Conservation (phyloP, 2,888 invertebrate genomes). For the Lasioglossum calceatum region DNA sequence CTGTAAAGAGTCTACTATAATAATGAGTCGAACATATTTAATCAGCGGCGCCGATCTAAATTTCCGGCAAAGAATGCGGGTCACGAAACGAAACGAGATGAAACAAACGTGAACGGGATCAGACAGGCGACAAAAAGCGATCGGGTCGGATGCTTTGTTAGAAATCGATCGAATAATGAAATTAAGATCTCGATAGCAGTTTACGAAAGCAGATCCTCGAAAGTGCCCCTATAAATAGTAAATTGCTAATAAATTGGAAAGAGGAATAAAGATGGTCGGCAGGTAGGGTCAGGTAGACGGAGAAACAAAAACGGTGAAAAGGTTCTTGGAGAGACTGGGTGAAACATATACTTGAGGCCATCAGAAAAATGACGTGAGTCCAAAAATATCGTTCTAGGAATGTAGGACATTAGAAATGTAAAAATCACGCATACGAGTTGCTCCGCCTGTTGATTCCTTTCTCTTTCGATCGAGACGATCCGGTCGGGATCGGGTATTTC, state of each 20-base stretch:
- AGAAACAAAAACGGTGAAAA: constrained; percentile 4
- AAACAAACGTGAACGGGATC: neutral
- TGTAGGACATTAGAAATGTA: constrained; percentile 60
- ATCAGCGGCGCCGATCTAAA: neutral
- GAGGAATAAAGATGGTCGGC: neutral
- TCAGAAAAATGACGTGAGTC: constrained; percentile 52
- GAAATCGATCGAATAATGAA: neutral
- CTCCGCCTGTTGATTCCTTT: constrained; percentile 40
- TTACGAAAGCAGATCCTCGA: neutral
- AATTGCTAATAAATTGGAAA: constrained; percentile 22
- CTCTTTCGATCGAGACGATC: constrained; percentile 54
- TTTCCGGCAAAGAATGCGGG: constrained; percentile 6
- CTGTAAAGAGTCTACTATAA: neutral
- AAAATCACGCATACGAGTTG: constrained; percentile 30
- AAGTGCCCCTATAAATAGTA: constrained; percentile 28
- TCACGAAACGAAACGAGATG: constrained; percentile 2
- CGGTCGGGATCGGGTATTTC: constrained; percentile 42
- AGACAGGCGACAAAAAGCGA: neutral
- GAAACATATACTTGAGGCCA: constrained; percentile 42
- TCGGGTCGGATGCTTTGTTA: neutral
- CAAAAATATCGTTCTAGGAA: constrained; percentile 57
- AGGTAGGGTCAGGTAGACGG: neutral
- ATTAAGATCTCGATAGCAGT: neutral
- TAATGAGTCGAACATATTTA: constrained; percentile 3
- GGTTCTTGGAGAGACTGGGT: constrained; percentile 30